These are phyloP conservation scores for Prorops nasuta DNA, from an alignment of 1,140 invertebrate species.

Conservation along the genomic window DNA sequence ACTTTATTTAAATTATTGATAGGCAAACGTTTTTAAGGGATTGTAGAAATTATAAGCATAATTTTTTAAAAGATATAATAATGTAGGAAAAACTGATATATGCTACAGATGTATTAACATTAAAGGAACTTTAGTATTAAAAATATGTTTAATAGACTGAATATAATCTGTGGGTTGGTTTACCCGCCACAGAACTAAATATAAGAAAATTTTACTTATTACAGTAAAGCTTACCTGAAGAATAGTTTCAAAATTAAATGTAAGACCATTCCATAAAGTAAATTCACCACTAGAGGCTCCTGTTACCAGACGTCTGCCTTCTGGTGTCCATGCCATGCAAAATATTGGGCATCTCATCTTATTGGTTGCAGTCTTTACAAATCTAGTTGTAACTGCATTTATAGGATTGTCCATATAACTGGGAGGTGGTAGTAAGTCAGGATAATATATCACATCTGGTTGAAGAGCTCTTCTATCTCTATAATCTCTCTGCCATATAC, in stretches of 20 bases:
- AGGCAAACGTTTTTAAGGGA: too few species aligned
- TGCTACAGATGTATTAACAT: too few species aligned
- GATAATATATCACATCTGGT: conserved; percentile 88
- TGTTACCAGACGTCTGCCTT: conserved; percentile 94
- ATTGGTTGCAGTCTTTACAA: conserved; percentile 98
- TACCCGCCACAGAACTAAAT: too few species aligned
- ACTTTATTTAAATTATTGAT: too few species aligned
- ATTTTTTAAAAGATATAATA: too few species aligned
- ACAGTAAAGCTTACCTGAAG: conserved; percentile 72
- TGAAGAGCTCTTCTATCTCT: conserved; percentile 83
- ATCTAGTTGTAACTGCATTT: conserved; percentile 94
- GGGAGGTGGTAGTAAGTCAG: conserved; percentile 83
- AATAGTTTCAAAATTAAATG: conserved; percentile 99
- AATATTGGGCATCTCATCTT: conserved; percentile 99
- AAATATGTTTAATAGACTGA: too few species aligned
- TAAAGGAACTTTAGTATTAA: too few species aligned
- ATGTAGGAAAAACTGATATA: too few species aligned
- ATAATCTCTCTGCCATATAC: conserved; percentile 91
- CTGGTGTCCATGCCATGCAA: conserved; percentile 98
- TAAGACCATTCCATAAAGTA: conserved; percentile 99
- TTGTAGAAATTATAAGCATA: too few species aligned
- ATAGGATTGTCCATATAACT: conserved; percentile 92
- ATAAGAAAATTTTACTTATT: not conserved
- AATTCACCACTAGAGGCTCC: conserved; percentile 99
- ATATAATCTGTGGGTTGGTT: too few species aligned